Evolutionary conservation across 2,888 invertebrate genomes (phyloP).

Genomic region (Harpalus rufipes): DNA sequence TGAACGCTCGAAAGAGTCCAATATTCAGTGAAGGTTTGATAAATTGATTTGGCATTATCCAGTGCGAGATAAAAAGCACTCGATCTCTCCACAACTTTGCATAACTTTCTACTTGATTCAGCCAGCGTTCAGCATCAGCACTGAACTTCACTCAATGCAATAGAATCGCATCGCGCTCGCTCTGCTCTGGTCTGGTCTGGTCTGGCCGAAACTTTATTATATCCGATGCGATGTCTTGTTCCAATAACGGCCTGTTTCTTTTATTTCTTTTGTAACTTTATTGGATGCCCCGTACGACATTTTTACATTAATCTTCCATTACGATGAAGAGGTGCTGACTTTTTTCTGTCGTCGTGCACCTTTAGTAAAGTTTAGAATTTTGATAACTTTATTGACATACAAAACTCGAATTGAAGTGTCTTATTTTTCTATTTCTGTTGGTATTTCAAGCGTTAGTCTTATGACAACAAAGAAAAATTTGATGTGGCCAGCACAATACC

Average conservation of each 20-base stretch:
- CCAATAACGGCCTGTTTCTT: constrained; percentile 34
- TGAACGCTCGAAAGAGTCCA: neutral
- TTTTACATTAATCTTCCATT: constrained; percentile 49
- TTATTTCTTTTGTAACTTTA: constrained; percentile 55
- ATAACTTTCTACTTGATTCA: constrained; percentile 62
- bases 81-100: constrained; percentile 60
- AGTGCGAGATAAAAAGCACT: constrained; percentile 60
- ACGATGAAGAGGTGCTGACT: constrained; percentile 4
- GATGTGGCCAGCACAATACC: too few species aligned
- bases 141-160: constrained; percentile 52
- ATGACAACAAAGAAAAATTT: too few species aligned
- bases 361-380: neutral
- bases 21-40: constrained; percentile 55
- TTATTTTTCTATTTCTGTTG: neutral
- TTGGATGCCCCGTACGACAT: constrained; percentile 30
- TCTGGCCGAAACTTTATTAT: constrained; percentile 59
- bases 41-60: constrained; percentile 63
- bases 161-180: constrained; percentile 39
- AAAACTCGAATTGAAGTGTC: neutral
- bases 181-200: neutral
- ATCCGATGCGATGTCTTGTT: constrained; percentile 12
- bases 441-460: too few species aligned
- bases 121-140: neutral
- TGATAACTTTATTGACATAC: too few species aligned
- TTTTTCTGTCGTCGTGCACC: neutral